Evolutionary conservation across 2,797 vertebrate species (phyloP).

Genomic region (Anguilla obscura): DNA sequence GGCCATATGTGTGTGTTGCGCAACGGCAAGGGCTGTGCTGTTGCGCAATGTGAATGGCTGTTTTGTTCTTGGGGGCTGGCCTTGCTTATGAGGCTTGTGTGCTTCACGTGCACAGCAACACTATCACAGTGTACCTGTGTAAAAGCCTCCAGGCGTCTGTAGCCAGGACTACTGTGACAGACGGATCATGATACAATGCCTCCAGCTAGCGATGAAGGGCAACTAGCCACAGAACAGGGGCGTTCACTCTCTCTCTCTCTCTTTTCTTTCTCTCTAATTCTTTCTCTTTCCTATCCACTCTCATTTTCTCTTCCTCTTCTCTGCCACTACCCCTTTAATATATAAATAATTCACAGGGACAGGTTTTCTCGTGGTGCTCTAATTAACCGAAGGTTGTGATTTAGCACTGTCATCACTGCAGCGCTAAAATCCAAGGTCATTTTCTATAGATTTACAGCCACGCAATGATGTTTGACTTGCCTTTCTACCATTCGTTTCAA

Average conservation of each 20-base stretch:
- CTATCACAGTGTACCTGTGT: constrained; percentile 23
- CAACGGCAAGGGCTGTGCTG: neutral
- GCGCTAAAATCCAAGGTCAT: constrained; percentile 23
- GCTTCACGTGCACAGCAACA: constrained; percentile 23
- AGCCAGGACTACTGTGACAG: constrained; percentile 18
- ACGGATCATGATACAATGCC: constrained; percentile 23
- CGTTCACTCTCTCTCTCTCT: constrained; percentile 2
- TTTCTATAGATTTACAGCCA: neutral
- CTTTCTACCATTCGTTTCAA: constrained; percentile 2
- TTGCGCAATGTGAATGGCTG: constrained; percentile 34
- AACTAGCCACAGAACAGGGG: neutral
- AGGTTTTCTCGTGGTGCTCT: neutral
- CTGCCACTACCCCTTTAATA: neutral
- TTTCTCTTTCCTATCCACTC: neutral
- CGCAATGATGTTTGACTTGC: neutral
- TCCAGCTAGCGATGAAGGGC: neutral
- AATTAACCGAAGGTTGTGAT: constrained; percentile 28
- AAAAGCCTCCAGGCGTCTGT: constrained; percentile 24
- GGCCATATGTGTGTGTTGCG: constrained; percentile 4
- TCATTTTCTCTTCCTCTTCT: constrained; percentile 29
- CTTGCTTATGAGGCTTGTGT: constrained; percentile 1
- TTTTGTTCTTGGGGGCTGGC: constrained; percentile 36
- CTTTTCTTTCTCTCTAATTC: neutral
- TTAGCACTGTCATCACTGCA: constrained; percentile 9
- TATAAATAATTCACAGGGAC: constrained; percentile 32